Evolutionary conservation across 2,113 vertebrate species (phyloP).

Genomic region (Meleagris gallopavo): DNA sequence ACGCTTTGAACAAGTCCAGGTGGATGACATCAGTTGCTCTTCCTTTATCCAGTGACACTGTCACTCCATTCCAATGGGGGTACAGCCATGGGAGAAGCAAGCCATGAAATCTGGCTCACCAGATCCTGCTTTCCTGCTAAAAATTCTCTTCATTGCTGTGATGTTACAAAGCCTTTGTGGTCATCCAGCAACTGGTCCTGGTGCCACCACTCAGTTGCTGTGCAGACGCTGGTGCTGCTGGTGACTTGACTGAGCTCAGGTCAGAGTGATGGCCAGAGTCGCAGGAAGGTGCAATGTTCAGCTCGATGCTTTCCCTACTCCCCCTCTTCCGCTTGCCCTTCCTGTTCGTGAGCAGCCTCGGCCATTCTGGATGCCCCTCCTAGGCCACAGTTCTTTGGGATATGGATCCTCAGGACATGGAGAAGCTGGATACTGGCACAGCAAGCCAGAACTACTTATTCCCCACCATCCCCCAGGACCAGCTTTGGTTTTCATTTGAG

Average conservation of each 20-base stretch:
- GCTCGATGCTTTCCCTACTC: background rate
- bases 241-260: background rate
- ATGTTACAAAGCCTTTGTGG: background rate
- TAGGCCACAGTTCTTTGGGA: rapidly evolving
- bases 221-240: rapidly evolving
- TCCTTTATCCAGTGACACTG: too few relatives aligned
- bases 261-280: too few relatives aligned
- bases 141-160: too few relatives aligned
- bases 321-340: rapidly evolving
- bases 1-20: too few relatives aligned
- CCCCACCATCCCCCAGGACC: background rate
- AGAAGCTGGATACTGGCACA: rapidly evolving
- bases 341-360: rapidly evolving
- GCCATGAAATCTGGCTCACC: background rate
- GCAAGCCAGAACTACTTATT: background rate
- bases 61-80: too few relatives aligned
- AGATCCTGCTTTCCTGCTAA: too few relatives aligned
- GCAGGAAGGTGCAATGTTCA: too few relatives aligned
- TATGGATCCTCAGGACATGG: rapidly evolving
- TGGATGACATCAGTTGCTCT: too few relatives aligned
- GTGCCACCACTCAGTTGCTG: background rate
- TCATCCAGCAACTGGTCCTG: background rate
- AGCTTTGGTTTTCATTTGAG: background rate
- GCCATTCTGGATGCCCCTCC: rapidly evolving
- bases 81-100: too few relatives aligned